phyloP scores from a whole-genome alignment of 2,797 vertebrate genomes.

The Rhincodon typus region DNA sequence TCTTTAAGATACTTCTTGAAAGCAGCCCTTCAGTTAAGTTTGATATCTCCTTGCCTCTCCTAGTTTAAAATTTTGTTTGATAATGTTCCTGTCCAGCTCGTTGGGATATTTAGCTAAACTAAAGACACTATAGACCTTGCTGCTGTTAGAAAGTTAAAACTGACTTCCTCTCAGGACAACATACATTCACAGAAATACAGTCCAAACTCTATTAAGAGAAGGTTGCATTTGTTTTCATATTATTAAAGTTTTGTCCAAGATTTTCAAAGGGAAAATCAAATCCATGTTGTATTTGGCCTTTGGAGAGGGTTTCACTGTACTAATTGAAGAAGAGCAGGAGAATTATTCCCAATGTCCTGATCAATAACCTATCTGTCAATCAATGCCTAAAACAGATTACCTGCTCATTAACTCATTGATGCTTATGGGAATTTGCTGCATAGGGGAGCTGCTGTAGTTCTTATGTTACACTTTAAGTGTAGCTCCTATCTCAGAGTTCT shows the following conservation, averaged over 20 bases:
- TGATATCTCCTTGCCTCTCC: too few species aligned
- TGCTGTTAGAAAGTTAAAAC: not conserved
- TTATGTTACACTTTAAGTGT: not conserved
- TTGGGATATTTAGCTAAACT: too few species aligned
- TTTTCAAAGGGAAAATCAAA: not conserved
- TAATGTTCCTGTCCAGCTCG: too few species aligned
- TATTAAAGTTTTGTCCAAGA: not conserved
- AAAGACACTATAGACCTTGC: too few species aligned
- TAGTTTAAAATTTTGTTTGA: too few species aligned
- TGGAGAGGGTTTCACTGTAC: not conserved
- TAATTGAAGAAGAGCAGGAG: not conserved
- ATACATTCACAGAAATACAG: not conserved
- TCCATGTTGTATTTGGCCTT: not conserved
- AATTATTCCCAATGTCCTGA: not conserved
- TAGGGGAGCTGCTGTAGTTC: not conserved
- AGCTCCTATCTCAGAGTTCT: not conserved
- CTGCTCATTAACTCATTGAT: not conserved
- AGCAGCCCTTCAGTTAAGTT: too few species aligned
- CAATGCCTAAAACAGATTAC: not conserved
- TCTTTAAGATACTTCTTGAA: not conserved
- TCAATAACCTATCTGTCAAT: not conserved
- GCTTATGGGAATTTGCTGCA: not conserved
- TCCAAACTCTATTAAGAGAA: not conserved
- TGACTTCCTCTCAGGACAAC: not conserved
- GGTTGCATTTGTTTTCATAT: not conserved